Evolutionary conservation across 2,888 invertebrate genomes (phyloP), one percentile per base, ranked within the genome.

Genomic region (Osmoderma eremita): DNA sequence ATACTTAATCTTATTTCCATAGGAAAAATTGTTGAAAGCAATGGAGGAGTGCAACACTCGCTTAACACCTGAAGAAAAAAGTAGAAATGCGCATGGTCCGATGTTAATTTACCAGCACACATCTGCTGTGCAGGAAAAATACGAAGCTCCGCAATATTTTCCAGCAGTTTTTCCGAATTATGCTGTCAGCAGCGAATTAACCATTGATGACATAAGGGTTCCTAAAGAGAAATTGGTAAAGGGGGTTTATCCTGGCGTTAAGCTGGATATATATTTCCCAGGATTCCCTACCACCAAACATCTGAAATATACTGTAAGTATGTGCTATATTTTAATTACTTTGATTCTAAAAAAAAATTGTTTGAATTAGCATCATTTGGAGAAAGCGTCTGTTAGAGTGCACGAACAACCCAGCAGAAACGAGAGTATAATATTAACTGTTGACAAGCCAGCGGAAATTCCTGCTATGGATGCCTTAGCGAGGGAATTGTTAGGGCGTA

Each of bases 261-360:
- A 85, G 66, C 81, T 88, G 36, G 88, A 91, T 75, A 85, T 91
- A 58, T 89, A 91, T 78, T 94, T 90, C 81, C 92, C 94, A 0
- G 98, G 98, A 8, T 98, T 98, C 80, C 97, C 98, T 0, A 95
- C 95, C 0, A 87, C 97, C 82, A 91, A 91, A 73, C 92, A 96
- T 81, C 83, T 98, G 39, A 84, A 90, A 20, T 95, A 95, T 79
- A 86, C 84, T 77, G 94, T 93, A 81, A 82, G 86, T 82, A 24
- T 22, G 13, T 13, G 30, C 10, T 30, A 13, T 3, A 2, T 24
- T 48, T 48, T 48, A 2, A 2, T 24, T 15, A 42, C 13, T 17
- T 22, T 17, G 18, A 49, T 18, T 1, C 10, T 53, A 53, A 51
- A n/a, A 15, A n/a, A 36, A 65, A 65, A 56, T 70, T 62, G 48